Conservation (phyloP, 2,888 invertebrate species). For the Metellina segmentata region DNA sequence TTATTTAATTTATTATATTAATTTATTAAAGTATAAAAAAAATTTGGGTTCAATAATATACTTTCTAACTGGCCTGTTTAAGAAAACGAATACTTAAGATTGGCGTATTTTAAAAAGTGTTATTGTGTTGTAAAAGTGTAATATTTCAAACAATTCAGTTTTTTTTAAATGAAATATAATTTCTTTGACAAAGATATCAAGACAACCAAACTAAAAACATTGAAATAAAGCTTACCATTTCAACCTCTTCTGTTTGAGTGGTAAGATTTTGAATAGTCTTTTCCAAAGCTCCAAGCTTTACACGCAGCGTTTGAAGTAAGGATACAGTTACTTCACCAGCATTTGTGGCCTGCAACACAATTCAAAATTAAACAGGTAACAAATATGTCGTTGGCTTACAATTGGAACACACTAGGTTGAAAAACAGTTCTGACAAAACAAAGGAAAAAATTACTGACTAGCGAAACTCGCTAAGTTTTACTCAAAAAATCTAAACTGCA, state of each 20-base stretch:
- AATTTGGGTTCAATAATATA: not conserved
- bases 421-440: too few species aligned
- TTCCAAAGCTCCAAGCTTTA: slow-evolving; percentile 47
- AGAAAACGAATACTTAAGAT: not conserved
- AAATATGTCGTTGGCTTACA: too few species aligned
- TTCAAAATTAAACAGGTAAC: too few species aligned
- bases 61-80: not conserved
- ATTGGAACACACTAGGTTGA: too few species aligned
- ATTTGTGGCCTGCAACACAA: slow-evolving; percentile 59
- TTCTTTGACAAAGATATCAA: too few species aligned
- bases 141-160: not conserved
- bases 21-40: not conserved
- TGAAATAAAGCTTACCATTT: slow-evolving; percentile 59
- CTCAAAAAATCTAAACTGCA: too few species aligned
- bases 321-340: slow-evolving; percentile 62
- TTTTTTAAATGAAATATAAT: too few species aligned
- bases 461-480: too few species aligned
- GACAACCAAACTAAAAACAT: too few species aligned
- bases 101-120: not conserved
- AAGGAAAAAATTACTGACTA: too few species aligned
- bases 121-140: too few species aligned
- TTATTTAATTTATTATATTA: too few species aligned
- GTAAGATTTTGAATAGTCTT: slow-evolving; percentile 42
- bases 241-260: slow-evolving; percentile 60
- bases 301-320: slow-evolving; percentile 43